Conservation (phyloP, 2,797 vertebrate species). For the Stomatorhinus walkeri region DNA sequence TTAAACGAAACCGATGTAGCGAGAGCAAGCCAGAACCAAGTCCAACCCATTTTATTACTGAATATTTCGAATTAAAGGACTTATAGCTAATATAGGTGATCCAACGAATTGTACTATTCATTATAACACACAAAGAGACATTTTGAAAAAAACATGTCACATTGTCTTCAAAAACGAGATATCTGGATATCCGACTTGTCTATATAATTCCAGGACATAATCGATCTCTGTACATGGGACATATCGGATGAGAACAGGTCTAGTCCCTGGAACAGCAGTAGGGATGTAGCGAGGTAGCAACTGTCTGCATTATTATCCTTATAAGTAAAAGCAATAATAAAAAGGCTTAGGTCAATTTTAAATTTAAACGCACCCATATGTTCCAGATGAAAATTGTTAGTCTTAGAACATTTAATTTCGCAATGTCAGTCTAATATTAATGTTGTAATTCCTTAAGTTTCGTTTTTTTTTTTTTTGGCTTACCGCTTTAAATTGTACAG, state of each 20-base stretch:
- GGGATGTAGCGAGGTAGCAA: not conserved
- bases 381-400: not conserved
- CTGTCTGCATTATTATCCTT: not conserved
- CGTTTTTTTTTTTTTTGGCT: not conserved
- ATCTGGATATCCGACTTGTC: not conserved
- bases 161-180: not conserved
- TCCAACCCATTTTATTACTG: not conserved
- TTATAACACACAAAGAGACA: not conserved
- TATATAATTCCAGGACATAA: not conserved
- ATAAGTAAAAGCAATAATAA: not conserved
- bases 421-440: not conserved
- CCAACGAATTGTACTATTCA: too few relatives aligned
- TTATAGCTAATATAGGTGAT: not conserved
- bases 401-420: not conserved
- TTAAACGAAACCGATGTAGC: not conserved
- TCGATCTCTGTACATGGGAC: not conserved
- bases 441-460: not conserved
- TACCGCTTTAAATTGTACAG: not conserved
- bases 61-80: not conserved
- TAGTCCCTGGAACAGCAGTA: not conserved
- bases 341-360: not conserved
- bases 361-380: not conserved
- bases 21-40: not conserved
- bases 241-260: not conserved
- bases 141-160: not conserved